phyloP scores from a whole-genome alignment of 2,888 invertebrate species.

The Pogonocherus hispidulus region DNA sequence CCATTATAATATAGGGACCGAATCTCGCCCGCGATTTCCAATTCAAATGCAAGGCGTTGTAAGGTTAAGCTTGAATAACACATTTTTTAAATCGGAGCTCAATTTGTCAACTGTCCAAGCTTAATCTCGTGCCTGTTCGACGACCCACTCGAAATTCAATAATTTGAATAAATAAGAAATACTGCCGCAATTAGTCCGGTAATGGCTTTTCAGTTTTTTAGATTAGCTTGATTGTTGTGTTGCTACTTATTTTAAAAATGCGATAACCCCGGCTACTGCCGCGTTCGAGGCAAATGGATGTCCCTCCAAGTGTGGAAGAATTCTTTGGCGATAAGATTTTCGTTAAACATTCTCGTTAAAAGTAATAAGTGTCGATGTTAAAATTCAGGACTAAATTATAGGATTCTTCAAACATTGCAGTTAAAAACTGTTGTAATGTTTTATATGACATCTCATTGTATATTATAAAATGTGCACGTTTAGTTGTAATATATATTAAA shows the following conservation, averaged over 20 bases:
- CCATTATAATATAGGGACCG: too few species aligned
- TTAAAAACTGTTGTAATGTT: too few species aligned
- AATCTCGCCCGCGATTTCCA: constrained; percentile 5
- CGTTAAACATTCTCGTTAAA: not conserved
- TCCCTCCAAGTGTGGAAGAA: not conserved
- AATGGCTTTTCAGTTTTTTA: constrained; percentile 22
- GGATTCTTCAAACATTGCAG: not conserved
- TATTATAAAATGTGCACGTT: too few species aligned
- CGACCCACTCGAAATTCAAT: constrained; percentile 14
- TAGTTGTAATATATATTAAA: too few species aligned
- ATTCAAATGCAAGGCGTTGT: constrained; percentile 19
- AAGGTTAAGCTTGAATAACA: constrained; percentile 15
- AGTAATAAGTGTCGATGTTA: not conserved
- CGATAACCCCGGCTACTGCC: constrained; percentile 3
- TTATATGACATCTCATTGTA: too few species aligned
- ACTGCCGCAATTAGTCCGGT: constrained; percentile 17
- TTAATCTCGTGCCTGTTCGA: constrained; percentile 4
- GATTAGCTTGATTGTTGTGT: constrained; percentile 6
- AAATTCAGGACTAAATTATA: not conserved
- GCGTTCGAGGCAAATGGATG: too few species aligned
- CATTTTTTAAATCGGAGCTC: constrained; percentile 16
- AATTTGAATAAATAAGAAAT: constrained; percentile 26
- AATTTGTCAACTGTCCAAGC: constrained; percentile 8
- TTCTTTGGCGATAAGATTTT: not conserved
- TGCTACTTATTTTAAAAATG: constrained; percentile 14